Evolutionary conservation across 2,888 invertebrate species (phyloP), one percentile per base, ranked within the genome.

Genomic region (Cremastinae sp.): DNA sequence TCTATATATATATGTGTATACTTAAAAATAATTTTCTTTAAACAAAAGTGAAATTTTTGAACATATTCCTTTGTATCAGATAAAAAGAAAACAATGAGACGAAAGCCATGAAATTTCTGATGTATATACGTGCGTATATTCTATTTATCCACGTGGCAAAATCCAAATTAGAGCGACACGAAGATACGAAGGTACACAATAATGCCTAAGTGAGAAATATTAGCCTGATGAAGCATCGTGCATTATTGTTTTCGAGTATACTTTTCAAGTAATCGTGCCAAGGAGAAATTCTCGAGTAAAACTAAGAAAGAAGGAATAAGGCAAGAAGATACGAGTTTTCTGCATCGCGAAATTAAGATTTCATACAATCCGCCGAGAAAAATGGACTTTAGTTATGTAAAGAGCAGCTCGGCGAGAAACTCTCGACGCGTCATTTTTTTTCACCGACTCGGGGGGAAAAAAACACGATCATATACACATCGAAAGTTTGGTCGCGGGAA

Each of bases 331-430:
- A 36, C 47, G 47, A 47, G 36, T 49, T 36, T 56, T 58, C 12
- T 68, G 68, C 68, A 56, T 74, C 68, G 62, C 51, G 28, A 58
- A 62, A 74, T 81, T 79, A 83, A 80, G 64, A 69, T 81, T 79
- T 80, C 73, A 77, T 71, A 78, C n/a, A 54, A 58, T 36, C 56
- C 51, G 61, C 54, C 59, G 70, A 54, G 74, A 80, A 82, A 68
- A 80, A 81, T 76, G 78, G 58, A 49, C 62, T 71, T 80, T 81
- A 80, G 76, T 83, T 80, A 78, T 80, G 83, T 51, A 82, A 81
- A 83, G 78, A 70, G 64, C 72, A 74, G 53, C 68, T 47, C 49
- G 16, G 47, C n/a, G 59, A 69, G 62, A 70, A 64, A 58, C 62
- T 69, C 47, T 22, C 56, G 74, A 69, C 74, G 62, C 49, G 51